A percentile compares a stretch with the other conserved stretches of the same genome.
Evolutionary conservation across 2,888 invertebrate genomes (phyloP).

Genomic region (Trachelus stipa): DNA sequence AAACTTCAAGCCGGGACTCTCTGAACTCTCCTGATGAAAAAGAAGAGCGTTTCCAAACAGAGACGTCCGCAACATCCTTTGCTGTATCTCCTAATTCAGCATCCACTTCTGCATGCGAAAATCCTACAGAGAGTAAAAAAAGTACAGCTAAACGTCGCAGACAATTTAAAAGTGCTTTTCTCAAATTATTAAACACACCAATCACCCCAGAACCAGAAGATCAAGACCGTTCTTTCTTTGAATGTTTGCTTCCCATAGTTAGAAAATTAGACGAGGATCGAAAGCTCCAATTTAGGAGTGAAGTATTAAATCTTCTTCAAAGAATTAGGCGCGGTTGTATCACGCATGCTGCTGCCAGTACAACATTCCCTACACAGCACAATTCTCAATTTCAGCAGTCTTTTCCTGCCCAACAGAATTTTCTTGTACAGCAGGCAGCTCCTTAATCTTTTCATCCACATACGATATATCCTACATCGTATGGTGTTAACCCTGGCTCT

Average conservation of each 20-base stretch:
- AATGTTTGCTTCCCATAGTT: conserved; percentile 1
- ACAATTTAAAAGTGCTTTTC: background rate
- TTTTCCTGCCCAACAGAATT: too few species aligned
- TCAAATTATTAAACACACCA: background rate
- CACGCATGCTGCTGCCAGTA: too few species aligned
- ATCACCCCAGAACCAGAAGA: background rate
- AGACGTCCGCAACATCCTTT: background rate
- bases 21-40: background rate
- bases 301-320: background rate
- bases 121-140: background rate
- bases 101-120: background rate
- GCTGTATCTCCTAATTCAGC: background rate
- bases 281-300: conserved; percentile 3
- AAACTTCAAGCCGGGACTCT: background rate
- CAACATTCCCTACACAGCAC: too few species aligned
- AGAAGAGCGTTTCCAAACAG: background rate
- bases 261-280: background rate
- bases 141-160: background rate
- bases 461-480: too few species aligned
- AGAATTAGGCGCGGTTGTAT: background rate
- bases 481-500: too few species aligned
- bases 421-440: too few species aligned
- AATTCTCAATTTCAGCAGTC: too few species aligned
- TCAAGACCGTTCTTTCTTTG: conserved; percentile 4
- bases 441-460: too few species aligned